phyloP scores from a whole-genome alignment of 2,888 invertebrate species.

The Agrotis clavis region DNA sequence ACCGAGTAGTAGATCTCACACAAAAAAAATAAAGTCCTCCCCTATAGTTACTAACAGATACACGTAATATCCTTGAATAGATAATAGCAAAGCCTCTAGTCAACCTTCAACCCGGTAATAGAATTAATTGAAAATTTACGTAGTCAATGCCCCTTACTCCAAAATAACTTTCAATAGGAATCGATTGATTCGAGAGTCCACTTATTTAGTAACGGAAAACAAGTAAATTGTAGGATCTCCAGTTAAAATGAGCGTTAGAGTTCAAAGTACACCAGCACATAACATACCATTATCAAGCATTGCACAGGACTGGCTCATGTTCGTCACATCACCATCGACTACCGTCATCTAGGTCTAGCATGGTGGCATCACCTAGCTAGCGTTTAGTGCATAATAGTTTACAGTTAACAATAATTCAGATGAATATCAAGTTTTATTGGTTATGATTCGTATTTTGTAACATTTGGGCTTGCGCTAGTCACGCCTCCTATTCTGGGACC shows the following conservation, averaged over 20 bases:
- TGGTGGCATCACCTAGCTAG: slow-evolving; percentile 89
- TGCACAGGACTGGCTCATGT: slow-evolving; percentile 88
- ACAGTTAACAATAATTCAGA: slow-evolving; percentile 69
- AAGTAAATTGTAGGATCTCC: slow-evolving; percentile 57
- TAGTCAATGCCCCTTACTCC: slow-evolving; percentile 49
- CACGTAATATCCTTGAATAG: slow-evolving; percentile 60
- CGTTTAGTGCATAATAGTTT: slow-evolving; percentile 84
- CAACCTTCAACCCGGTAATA: slow-evolving; percentile 65
- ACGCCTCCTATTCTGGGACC: slow-evolving; percentile 84
- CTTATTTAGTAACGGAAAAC: slow-evolving; percentile 54
- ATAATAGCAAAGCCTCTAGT: slow-evolving; percentile 68
- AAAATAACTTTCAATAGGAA: slow-evolving; percentile 66
- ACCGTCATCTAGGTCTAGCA: slow-evolving; percentile 88
- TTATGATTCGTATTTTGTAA: slow-evolving; percentile 75
- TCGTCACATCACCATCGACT: slow-evolving; percentile 84
- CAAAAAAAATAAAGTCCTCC: slow-evolving; percentile 28
- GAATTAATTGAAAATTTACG: slow-evolving; percentile 53
- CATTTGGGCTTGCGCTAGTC: slow-evolving; percentile 80
- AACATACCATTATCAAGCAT: slow-evolving; percentile 87
- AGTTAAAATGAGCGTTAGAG: slow-evolving; percentile 64
- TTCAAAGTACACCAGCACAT: slow-evolving; percentile 84
- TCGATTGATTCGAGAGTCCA: slow-evolving; percentile 52
- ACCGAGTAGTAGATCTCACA: slow-evolving; percentile 40
- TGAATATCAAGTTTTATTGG: slow-evolving; percentile 68
- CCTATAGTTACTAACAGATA: slow-evolving; percentile 40